Base-by-base conservation (phyloP, 2,797 vertebrate genomes). In the Tolypeutes matacus region DNA sequence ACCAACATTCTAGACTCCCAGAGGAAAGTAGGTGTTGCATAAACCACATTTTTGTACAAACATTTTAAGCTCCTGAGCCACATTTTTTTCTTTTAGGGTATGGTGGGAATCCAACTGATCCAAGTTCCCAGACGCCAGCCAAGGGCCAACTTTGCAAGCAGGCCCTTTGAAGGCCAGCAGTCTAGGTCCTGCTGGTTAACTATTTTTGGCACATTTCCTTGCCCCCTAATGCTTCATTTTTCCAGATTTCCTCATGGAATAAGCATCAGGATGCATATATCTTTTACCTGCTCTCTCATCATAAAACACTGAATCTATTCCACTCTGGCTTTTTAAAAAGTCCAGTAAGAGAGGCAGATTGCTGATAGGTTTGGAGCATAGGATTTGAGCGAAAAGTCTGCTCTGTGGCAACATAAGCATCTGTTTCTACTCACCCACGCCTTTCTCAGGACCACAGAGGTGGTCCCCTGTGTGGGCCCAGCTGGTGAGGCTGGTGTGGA, bases 371-470 rank as follows among this genome's bases (percentile, higher is more conserved):
- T 53, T 88, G 65, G 81, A 60, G 23, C n/a, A 17, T 46, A 60
- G 11, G 46, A 75, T 85, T 65, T 75, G 51, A 91, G 78, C 65
- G 65, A 39, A 76, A 77, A 25, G 5, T 34, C n/a, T 56, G 8
- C 0, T 34, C n/a, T 56, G 8, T 0, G 3, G 31, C 34, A 70
- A 73, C 20, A 1, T 4, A 1, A 42, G 34, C 21, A 27, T 23
- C 64, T 60, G 39, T 17, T 84, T 84, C 39, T 3, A 27, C 49
- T 53, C 77, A 53, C 93, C 94, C 83, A 96, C 72, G 36, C 86
- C 69, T 96, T 96, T 97, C 95, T 91, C 94, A 95, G 95, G 39
- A 23, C 36, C n/a, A 5, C 42, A 25, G 75, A 86, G 18, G 64
- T 70, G 77, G 60, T 75, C 70, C 46, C 49, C 20, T 27, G 36